Percentiles rank a stretch among this genome's conserved stretches.
Evolutionary conservation across 2,797 vertebrate genomes (phyloP).

Genomic region (Graptemys geographica): DNA sequence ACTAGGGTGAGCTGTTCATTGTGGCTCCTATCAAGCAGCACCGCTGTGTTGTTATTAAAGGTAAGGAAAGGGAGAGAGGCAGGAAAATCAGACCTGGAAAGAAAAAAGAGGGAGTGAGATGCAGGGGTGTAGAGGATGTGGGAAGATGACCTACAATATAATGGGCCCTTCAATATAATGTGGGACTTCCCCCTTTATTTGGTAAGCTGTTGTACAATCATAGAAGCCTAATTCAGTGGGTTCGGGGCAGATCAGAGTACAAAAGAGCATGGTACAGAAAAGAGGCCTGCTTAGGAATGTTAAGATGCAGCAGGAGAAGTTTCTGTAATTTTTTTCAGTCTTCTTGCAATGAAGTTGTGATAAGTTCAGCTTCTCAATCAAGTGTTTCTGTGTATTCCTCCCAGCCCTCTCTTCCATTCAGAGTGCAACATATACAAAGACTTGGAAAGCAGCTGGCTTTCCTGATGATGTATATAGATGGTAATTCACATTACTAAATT

Average conservation of each 20-base stretch:
- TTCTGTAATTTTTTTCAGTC: background rate
- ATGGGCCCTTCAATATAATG: too few species aligned
- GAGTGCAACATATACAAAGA: background rate
- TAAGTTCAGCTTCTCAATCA: background rate
- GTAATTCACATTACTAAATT: background rate
- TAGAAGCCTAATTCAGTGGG: background rate
- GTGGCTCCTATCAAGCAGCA: background rate
- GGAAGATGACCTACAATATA: background rate
- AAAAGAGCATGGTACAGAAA: background rate
- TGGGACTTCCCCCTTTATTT: background rate
- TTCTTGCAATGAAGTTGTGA: background rate
- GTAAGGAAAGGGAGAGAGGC: background rate
- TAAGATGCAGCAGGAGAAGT: background rate
- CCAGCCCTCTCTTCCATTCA: background rate
- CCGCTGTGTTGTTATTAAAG: background rate
- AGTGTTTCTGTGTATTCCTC: background rate
- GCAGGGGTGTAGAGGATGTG: background rate
- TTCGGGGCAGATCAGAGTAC: background rate
- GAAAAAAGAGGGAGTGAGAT: accelerated
- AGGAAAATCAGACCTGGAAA: too few species aligned
- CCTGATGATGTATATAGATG: background rate
- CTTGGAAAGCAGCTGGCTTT: background rate
- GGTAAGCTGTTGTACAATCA: accelerated
- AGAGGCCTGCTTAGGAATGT: background rate
- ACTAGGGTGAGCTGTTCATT: too few species aligned